A percentile compares a stretch with the other conserved stretches of the same genome.
Conservation (phyloP, 1,140 invertebrate species). For the Hesperophylax magnus region DNA sequence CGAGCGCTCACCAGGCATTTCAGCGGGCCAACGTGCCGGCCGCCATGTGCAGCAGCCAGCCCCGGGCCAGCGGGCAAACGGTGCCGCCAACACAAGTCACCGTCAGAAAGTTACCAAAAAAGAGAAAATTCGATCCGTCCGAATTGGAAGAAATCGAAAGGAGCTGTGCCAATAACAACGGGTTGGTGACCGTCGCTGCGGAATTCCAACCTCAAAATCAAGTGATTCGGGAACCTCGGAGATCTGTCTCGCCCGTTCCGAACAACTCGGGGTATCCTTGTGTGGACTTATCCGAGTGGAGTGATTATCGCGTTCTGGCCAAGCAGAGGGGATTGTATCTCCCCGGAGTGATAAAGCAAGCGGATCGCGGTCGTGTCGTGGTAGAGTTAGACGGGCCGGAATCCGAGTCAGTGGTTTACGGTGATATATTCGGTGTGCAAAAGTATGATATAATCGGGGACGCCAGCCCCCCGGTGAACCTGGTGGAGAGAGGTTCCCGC, state of each 20-base stretch:
- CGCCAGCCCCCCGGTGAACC: slow-evolving; percentile 87
- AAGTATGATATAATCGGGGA: slow-evolving; percentile 94
- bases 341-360: slow-evolving; percentile 82
- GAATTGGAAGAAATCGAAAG: slow-evolving; percentile 80
- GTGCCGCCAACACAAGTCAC: slow-evolving; percentile 63
- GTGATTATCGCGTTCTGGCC: slow-evolving; percentile 90
- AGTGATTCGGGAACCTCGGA: slow-evolving; percentile 50
- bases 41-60: slow-evolving; percentile 60
- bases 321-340: slow-evolving; percentile 86
- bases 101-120: slow-evolving; percentile 85
- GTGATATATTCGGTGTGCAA: slow-evolving; percentile 81
- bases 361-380: slow-evolving; percentile 74
- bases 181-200: slow-evolving; percentile 55
- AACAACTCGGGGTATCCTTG: slow-evolving; percentile 60
- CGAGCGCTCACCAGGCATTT: slow-evolving; percentile 61
- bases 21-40: slow-evolving; percentile 49
- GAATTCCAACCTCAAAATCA: slow-evolving; percentile 42
- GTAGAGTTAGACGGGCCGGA: slow-evolving; percentile 80
- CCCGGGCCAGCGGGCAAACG: slow-evolving; percentile 61
- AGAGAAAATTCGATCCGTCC: slow-evolving; percentile 88
- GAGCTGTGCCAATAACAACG: slow-evolving; percentile 65
- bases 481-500: slow-evolving; percentile 71
- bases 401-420: slow-evolving; percentile 74
- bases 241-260: slow-evolving; percentile 63
- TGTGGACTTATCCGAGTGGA: slow-evolving; percentile 92